phyloP scores from a whole-genome alignment of 2,888 invertebrate genomes.

The Apomyelois bistriatella region DNA sequence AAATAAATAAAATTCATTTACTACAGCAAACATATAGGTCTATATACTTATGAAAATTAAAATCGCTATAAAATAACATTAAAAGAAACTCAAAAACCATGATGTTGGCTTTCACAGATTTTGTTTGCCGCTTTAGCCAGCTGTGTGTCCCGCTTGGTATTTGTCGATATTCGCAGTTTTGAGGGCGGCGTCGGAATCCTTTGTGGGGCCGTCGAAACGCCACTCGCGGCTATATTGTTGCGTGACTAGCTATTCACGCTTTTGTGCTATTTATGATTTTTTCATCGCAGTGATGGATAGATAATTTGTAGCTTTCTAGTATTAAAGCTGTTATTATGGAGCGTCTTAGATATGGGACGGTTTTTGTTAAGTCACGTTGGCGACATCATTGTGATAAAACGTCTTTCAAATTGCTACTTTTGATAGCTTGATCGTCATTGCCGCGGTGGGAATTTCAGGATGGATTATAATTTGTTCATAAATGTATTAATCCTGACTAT shows the following conservation, averaged over 20 bases:
- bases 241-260: slow-evolving; percentile 41
- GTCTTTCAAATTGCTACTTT: not conserved
- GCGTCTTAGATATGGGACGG: not conserved
- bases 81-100: too few relatives aligned
- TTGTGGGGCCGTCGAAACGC: slow-evolving; percentile 49
- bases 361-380: not conserved
- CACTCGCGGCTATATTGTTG: slow-evolving; percentile 46
- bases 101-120: not conserved
- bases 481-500: too few relatives aligned
- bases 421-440: not conserved
- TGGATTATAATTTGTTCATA: too few relatives aligned
- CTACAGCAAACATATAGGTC: too few relatives aligned
- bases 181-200: slow-evolving; percentile 43
- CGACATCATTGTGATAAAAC: not conserved
- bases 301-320: slow-evolving; percentile 11
- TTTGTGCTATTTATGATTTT: slow-evolving; percentile 31
- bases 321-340: slow-evolving; percentile 3
- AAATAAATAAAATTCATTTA: too few relatives aligned
- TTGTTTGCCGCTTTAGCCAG: not conserved
- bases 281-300: slow-evolving; percentile 20
- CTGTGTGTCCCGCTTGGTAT: slow-evolving; percentile 40
- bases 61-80: too few relatives aligned
- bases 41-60: too few relatives aligned
- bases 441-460: too few relatives aligned
- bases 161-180: slow-evolving; percentile 49